Conservation (phyloP, 2,113 vertebrate species). For the Pelecanus crispus region DNA sequence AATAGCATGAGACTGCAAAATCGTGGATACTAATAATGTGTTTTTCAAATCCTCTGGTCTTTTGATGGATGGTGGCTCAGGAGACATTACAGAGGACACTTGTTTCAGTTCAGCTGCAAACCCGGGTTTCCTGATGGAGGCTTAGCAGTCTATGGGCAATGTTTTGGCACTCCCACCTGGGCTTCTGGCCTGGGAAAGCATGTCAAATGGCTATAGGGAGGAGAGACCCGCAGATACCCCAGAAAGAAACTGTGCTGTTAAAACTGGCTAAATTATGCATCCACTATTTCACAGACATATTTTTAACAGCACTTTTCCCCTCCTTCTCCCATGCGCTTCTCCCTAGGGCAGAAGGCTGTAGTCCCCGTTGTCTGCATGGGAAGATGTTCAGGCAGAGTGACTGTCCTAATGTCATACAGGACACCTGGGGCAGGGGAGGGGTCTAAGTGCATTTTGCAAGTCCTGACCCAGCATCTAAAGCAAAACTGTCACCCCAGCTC, state of each 20-base stretch:
- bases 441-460: background rate
- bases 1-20: background rate
- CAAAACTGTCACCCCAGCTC: background rate
- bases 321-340: background rate
- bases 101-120: background rate
- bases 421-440: background rate
- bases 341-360: background rate
- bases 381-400: background rate
- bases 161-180: background rate
- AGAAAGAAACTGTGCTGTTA: background rate
- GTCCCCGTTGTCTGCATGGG: background rate
- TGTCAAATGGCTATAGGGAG: accelerated
- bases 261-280: background rate
- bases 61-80: background rate
- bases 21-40: accelerated
- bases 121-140: background rate
- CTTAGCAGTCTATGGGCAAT: background rate
- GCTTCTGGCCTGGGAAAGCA: background rate
- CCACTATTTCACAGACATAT: background rate
- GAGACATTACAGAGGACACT: background rate
- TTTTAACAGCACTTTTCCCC: background rate
- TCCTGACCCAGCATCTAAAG: background rate
- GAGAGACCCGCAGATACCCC: background rate
- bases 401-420: background rate
- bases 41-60: background rate